A percentile compares a stretch with the other conserved stretches of the same genome.
These are phyloP conservation scores for Cirrhinus molitorella DNA, from an alignment of 2,797 vertebrate genomes.

Conservation along the genomic window DNA sequence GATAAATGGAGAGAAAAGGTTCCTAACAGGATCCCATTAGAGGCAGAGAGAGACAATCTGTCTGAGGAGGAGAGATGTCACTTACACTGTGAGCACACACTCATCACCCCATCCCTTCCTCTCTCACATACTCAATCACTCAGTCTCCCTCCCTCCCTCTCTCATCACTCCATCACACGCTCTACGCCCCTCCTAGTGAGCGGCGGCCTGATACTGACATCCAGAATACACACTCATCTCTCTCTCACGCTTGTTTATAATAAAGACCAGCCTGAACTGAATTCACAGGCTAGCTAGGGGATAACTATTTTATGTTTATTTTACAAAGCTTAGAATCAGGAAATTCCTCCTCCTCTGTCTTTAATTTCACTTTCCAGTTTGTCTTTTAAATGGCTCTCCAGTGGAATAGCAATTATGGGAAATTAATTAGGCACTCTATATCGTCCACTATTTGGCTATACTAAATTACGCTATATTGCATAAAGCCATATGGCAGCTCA, in stretches of 20 bases:
- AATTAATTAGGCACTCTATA: slow-evolving; percentile 52
- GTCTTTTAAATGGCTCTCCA: slow-evolving; percentile 27
- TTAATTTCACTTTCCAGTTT: slow-evolving; percentile 4
- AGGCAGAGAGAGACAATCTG: slow-evolving; percentile 77
- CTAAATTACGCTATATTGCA: neutral
- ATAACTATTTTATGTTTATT: neutral
- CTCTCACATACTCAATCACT: slow-evolving; percentile 55
- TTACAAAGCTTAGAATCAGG: slow-evolving; percentile 49
- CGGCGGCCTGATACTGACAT: slow-evolving; percentile 59
- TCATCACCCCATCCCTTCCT: slow-evolving; percentile 72
- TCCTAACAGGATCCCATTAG: slow-evolving; percentile 76
- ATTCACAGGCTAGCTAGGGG: neutral
- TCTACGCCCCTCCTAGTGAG: slow-evolving; percentile 41
- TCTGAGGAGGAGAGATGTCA: slow-evolving; percentile 83
- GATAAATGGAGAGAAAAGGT: slow-evolving; percentile 59
- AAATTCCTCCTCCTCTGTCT: slow-evolving; percentile 32
- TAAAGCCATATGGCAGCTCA: slow-evolving; percentile 8
- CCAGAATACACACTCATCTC: slow-evolving; percentile 62
- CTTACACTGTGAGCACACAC: slow-evolving; percentile 80
- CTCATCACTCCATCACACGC: slow-evolving; percentile 67
- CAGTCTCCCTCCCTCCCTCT: slow-evolving; percentile 54
- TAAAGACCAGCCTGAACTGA: neutral
- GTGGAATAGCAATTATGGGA: slow-evolving; percentile 37
- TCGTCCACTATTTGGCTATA: neutral
- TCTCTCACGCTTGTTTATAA: slow-evolving; percentile 56